phyloP scores from a whole-genome alignment of 2,888 invertebrate genomes.

The Tetragonisca angustula region DNA sequence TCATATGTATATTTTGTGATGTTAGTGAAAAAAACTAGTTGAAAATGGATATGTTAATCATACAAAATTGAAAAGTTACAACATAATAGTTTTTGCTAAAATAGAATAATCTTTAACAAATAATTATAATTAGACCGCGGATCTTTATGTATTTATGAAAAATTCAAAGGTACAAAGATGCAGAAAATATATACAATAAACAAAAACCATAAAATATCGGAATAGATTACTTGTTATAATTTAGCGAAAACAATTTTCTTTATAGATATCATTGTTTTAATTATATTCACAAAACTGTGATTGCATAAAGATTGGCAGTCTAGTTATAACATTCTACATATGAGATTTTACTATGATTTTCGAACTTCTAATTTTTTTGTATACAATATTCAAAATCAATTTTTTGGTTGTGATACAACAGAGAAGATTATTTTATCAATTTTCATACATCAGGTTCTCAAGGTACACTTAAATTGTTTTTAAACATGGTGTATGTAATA shows the following conservation, averaged over 20 bases:
- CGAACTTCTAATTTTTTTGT: conserved; percentile 8
- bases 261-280: too few relatives aligned
- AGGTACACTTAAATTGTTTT: conserved; percentile 27
- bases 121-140: background rate
- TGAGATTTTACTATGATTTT: background rate
- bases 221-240: too few relatives aligned
- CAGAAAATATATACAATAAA: too few relatives aligned
- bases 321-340: conserved; percentile 1
- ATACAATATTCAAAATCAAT: conserved; percentile 8
- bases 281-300: too few relatives aligned
- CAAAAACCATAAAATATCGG: too few relatives aligned
- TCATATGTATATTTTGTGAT: conserved; percentile 14
- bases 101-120: conserved; percentile 14
- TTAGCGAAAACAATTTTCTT: too few relatives aligned
- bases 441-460: conserved; percentile 13
- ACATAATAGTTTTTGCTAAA: background rate
- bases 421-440: conserved; percentile 15
- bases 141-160: too few relatives aligned
- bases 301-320: too few relatives aligned
- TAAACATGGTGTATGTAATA: conserved; percentile 35
- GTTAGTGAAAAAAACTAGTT: background rate
- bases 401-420: conserved; percentile 19
- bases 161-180: too few relatives aligned
- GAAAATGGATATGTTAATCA: background rate
- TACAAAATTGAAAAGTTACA: background rate